Conservation (phyloP, 1,140 invertebrate species). For the Heterodera carotae region DNA sequence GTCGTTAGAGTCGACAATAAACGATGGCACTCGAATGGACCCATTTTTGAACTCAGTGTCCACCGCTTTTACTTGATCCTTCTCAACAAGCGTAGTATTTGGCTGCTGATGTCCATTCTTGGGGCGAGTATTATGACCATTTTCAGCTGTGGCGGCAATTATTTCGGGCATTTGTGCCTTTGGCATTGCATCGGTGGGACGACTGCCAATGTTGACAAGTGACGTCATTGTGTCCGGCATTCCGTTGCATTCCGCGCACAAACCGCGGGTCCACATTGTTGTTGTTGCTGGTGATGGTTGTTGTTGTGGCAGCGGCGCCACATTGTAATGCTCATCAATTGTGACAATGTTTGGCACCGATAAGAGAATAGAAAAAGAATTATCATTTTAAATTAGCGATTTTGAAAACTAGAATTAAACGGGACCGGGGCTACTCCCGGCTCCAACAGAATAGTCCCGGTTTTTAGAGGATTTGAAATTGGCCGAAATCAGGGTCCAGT, state of each 20-base stretch:
- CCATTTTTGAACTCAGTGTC: background rate
- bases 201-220: background rate
- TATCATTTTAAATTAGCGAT: too few species aligned
- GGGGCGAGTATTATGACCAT: too few species aligned
- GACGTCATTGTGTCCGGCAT: background rate
- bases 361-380: background rate
- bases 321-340: constrained; percentile 1
- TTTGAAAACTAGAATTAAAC: too few species aligned
- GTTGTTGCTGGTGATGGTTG: too few species aligned
- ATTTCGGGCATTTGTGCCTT: background rate
- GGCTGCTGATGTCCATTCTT: background rate
- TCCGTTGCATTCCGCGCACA: background rate
- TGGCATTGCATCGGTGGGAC: background rate
- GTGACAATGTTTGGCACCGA: background rate
- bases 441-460: too few species aligned
- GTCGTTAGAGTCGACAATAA: background rate
- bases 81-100: background rate
- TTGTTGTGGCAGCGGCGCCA: background rate
- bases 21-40: background rate
- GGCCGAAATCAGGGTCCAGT: too few species aligned
- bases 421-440: too few species aligned
- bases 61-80: background rate
- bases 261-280: background rate
- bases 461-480: too few species aligned
- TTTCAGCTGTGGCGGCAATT: too few species aligned